Conservation (phyloP, 2,113 vertebrate species). For the Orthonyx spaldingii region DNA sequence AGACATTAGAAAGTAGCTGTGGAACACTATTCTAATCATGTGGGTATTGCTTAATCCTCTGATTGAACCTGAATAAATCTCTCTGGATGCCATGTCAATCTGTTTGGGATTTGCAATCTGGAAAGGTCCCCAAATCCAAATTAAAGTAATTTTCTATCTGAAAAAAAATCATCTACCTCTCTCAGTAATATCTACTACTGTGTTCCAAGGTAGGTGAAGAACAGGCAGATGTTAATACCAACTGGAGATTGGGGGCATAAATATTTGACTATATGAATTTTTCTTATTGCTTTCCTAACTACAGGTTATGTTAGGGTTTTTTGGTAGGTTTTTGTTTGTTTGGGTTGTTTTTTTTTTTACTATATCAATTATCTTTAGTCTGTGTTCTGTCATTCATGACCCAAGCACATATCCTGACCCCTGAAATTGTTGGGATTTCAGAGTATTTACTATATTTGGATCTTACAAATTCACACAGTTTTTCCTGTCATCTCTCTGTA, state of each 20-base stretch:
- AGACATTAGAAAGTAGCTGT: neutral
- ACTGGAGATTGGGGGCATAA: neutral
- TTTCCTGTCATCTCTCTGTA: neutral
- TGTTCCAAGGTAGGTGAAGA: neutral
- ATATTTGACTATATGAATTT: neutral
- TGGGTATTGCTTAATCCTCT: neutral
- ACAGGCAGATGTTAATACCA: neutral
- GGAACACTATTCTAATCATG: neutral
- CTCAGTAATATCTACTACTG: neutral
- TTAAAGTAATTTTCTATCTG: neutral
- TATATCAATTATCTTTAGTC: neutral
- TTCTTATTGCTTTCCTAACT: neutral
- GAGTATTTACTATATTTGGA: neutral
- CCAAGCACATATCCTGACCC: neutral
- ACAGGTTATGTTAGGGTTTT: neutral
- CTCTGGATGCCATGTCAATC: neutral
- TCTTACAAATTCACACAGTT: neutral
- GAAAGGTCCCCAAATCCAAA: neutral
- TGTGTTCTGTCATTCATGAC: neutral
- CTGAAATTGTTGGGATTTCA: neutral
- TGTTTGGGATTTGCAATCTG: constrained; percentile 23
- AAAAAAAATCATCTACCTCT: neutral
- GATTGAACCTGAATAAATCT: neutral
- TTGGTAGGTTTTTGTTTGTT: neutral
- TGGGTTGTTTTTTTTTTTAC: neutral